These are phyloP conservation scores for Eupithecia subfuscata DNA, from an alignment of 2,888 invertebrate genomes.

Conservation along the genomic window DNA sequence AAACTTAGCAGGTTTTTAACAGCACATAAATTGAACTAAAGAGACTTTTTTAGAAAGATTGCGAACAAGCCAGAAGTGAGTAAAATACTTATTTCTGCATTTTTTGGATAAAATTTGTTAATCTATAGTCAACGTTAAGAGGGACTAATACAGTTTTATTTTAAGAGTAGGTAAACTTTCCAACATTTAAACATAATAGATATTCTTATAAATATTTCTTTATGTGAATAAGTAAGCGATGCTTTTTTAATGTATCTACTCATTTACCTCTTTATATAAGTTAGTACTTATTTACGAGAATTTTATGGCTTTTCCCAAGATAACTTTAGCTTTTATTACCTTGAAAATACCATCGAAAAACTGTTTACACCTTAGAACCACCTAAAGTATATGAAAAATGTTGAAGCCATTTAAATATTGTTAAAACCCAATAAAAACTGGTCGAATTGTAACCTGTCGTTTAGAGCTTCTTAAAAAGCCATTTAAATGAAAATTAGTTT, in stretches of 20 bases:
- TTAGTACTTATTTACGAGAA: not conserved
- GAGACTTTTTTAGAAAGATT: too few species aligned
- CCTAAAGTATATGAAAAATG: conserved; percentile 16
- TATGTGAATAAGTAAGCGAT: not conserved
- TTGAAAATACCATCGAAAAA: not conserved
- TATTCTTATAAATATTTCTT: not conserved
- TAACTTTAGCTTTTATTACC: not conserved
- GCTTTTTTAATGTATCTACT: not conserved
- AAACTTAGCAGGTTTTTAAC: too few species aligned
- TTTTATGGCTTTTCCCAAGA: not conserved
- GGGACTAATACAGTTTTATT: not conserved
- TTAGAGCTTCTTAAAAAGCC: conserved; percentile 51
- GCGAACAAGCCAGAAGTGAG: too few species aligned
- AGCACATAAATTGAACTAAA: too few species aligned
- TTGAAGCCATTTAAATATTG: conserved; percentile 33
- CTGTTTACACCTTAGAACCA: not conserved
- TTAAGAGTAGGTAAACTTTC: not conserved
- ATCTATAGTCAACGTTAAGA: not conserved
- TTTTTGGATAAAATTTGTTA: not conserved
- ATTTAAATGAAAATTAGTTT: conserved; percentile 55
- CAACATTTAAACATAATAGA: not conserved
- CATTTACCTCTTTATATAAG: not conserved
- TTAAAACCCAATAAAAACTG: conserved; percentile 46
- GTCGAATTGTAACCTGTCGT: conserved; percentile 51
- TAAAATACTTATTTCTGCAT: too few species aligned